Base-by-base conservation (phyloP, 2,113 vertebrate species). In the Electrona antarctica region DNA sequence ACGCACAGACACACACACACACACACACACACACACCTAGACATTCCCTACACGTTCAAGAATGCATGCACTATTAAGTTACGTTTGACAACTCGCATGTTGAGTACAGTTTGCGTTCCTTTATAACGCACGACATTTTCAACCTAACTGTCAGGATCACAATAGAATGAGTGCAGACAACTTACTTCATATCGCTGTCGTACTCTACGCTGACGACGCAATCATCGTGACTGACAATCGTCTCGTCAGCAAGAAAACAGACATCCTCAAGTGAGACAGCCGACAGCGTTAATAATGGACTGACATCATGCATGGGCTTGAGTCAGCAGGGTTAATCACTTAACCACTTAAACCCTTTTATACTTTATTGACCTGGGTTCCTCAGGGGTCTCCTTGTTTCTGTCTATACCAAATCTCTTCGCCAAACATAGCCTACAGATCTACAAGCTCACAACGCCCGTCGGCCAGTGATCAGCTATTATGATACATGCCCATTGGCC, bases 71-170 rank as follows among this genome's bases (percentile, higher is more conserved):
- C n/a, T 55, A 55, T 55, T 7, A 41, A 55, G 12, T 51, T 51
- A 8, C 56, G 7, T 14, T 21, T 14, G 8, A 58, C 56, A 8
- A 13, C 56, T 21, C 2, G 3, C 21, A 9, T 14, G 49, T 57
- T 54, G n/a, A 12, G 33, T 6, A 60, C 8, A 7, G 69, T 73
- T 50, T 56, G 7, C 50, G 21, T 10, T 1, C 14, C 21, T 21
- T 21, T 21, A 21, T 1, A 1, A 54, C 14, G 52, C 57, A 69
- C 66, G 3, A 3, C 11, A 52, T 71, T 74, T 74, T 56, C 14
- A 75, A 29, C 49, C 15, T 55, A 57, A 77, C 47, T 65, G 61
- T 59, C 49, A 50, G 49, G 2, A 15, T 7, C 12, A 7, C 29
- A 11, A 46, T 1, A 52, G 46, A 61, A 70, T 49, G 45, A 64